Percentiles rank a stretch among this genome's conserved stretches.
phyloP scores from a whole-genome alignment of 2,888 invertebrate species.

The Ethmia dodecea region DNA sequence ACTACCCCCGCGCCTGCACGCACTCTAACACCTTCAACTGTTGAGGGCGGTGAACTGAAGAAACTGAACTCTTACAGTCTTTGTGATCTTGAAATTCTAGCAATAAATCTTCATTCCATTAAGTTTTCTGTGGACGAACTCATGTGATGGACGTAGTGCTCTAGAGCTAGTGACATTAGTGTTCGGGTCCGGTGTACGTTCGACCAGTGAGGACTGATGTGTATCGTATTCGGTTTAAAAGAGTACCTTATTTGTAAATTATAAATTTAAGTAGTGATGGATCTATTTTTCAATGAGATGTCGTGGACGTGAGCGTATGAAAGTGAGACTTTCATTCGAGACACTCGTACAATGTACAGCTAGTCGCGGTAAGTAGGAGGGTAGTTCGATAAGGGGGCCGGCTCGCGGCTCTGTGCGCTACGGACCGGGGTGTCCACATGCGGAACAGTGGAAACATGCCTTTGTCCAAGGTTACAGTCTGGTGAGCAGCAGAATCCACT shows the following conservation, averaged over 20 bases:
- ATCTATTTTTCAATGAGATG: conserved; percentile 71
- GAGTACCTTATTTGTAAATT: conserved; percentile 75
- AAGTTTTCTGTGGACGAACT: conserved; percentile 60
- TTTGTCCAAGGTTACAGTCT: too few species aligned
- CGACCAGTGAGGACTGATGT: conserved; percentile 58
- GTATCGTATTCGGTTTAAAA: conserved; percentile 64
- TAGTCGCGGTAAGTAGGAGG: conserved; percentile 52
- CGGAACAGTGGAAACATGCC: too few species aligned
- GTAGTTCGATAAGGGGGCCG: conserved; percentile 20
- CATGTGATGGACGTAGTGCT: conserved; percentile 65
- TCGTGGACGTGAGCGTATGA: conserved; percentile 42
- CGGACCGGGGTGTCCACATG: too few species aligned
- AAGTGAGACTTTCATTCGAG: conserved; percentile 69
- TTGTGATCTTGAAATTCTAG: conserved; percentile 78
- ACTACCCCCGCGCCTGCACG: conserved; percentile 60
- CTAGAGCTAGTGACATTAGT: conserved; percentile 69
- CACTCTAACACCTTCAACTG: conserved; percentile 76
- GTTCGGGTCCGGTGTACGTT: conserved; percentile 47
- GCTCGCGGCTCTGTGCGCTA: too few species aligned
- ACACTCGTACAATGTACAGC: conserved; percentile 65
- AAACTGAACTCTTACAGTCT: conserved; percentile 51
- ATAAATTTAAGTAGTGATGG: conserved; percentile 73
- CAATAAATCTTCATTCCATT: conserved; percentile 78
- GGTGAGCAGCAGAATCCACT: too few species aligned
- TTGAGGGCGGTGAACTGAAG: conserved; percentile 53